Conservation (phyloP, 2,113 vertebrate species). For the Poecilia latipinna region DNA sequence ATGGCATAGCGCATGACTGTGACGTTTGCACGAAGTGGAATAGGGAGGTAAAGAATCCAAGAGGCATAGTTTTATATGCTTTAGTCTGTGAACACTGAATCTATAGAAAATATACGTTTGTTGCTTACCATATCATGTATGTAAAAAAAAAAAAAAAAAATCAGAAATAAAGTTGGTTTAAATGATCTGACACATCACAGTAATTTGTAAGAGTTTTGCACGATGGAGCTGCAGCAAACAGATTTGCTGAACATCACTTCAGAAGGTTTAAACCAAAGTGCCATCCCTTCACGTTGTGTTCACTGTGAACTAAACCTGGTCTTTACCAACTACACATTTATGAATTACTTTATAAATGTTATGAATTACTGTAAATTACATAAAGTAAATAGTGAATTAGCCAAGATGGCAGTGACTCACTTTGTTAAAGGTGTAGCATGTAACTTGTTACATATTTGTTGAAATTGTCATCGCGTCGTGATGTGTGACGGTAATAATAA, state of each 20-base stretch:
- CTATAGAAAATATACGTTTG: constrained; percentile 10
- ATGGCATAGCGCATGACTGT: constrained; percentile 52
- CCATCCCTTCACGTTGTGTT: constrained; percentile 15
- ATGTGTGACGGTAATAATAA: too few species aligned
- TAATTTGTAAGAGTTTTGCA: neutral
- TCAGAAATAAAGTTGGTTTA: neutral
- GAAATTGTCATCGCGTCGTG: too few species aligned
- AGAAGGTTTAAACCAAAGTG: constrained; percentile 23
- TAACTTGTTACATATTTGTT: too few species aligned
- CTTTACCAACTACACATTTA: neutral
- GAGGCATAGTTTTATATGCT: constrained; percentile 43
- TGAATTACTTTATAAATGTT: too few species aligned
- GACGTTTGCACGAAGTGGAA: constrained; percentile 33
- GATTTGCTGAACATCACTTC: constrained; percentile 10
- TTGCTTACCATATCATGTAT: constrained; percentile 15
- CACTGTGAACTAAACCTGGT: neutral
- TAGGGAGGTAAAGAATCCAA: constrained; percentile 35
- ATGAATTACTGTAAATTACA: too few species aligned
- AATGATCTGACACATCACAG: neutral
- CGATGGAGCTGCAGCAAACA: neutral
- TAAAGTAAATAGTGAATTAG: too few species aligned
- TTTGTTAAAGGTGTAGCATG: too few species aligned
- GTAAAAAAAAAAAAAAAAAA: neutral
- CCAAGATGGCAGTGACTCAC: too few species aligned
- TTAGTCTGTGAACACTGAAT: constrained; percentile 15